phyloP scores from a whole-genome alignment of 2,888 invertebrate species.

The Lasioglossum calceatum region DNA sequence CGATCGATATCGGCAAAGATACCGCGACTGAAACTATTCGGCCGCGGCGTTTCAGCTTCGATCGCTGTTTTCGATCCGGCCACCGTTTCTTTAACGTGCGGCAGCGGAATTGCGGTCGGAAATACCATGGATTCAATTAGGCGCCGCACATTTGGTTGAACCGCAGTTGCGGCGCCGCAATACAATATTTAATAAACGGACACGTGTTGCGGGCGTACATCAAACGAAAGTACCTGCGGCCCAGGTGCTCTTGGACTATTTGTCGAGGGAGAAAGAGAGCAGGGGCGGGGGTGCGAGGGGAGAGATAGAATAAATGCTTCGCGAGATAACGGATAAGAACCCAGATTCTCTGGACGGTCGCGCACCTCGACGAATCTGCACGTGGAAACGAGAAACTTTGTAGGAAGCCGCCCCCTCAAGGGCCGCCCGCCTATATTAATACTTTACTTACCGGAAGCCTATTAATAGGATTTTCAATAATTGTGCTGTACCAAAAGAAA shows the following conservation, averaged over 20 bases:
- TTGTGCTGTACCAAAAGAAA: no score
- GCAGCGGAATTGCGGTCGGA: no score
- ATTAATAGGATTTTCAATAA: no score
- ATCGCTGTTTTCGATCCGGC: background rate
- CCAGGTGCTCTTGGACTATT: background rate
- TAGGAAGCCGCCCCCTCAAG: background rate
- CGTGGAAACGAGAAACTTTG: background rate
- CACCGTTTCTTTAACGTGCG: no score
- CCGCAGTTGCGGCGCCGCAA: no score
- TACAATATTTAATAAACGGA: no score
- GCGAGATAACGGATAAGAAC: slow-evolving; percentile 28
- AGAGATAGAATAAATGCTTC: background rate
- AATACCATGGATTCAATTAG: no score
- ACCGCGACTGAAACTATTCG: background rate
- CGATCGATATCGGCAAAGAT: slow-evolving; percentile 25
- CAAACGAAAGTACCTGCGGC: background rate
- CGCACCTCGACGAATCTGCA: background rate
- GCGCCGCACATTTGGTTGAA: no score
- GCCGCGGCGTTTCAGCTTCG: background rate
- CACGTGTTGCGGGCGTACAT: no score
- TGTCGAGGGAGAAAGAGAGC: background rate
- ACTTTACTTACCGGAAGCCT: no score
- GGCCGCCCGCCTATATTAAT: no score
- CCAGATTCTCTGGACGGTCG: slow-evolving; percentile 10
- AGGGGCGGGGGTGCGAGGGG: fast-evolving